Evolutionary conservation across 2,888 invertebrate species (phyloP).

Genomic region (Argynnis bischoffii): DNA sequence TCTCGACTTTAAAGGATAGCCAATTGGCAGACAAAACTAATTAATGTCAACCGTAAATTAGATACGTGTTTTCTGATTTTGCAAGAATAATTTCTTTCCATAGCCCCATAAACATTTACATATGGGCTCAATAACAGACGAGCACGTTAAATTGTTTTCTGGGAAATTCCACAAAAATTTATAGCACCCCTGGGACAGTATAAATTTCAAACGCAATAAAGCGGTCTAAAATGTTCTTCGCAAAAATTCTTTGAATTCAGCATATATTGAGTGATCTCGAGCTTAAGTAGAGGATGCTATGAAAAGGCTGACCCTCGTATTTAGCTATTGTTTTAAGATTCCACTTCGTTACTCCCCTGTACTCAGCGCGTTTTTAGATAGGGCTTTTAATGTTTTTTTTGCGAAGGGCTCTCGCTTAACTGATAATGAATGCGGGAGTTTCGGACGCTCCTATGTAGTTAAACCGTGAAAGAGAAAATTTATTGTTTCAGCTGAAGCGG

Average conservation of each 20-base stretch:
- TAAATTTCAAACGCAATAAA: conserved; percentile 73
- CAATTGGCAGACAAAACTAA: conserved; percentile 50
- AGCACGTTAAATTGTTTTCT: conserved; percentile 51
- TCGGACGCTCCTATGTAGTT: conserved; percentile 56
- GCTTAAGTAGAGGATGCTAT: conserved; percentile 67
- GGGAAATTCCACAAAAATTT: conserved; percentile 61
- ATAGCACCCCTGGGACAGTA: conserved; percentile 61
- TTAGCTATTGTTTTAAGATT: conserved; percentile 82
- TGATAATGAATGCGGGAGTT: conserved; percentile 73
- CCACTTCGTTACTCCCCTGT: conserved; percentile 79
- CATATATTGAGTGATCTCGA: conserved; percentile 75
- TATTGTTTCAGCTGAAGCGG: conserved; percentile 70
- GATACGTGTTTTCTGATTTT: conserved; percentile 42
- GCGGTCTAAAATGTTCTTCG: conserved; percentile 61
- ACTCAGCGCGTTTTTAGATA: conserved; percentile 65
- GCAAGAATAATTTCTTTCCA: conserved; percentile 34
- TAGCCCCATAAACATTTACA: conserved; percentile 29
- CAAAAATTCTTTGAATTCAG: conserved; percentile 77
- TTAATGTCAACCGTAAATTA: conserved; percentile 59
- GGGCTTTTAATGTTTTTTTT: conserved; percentile 71
- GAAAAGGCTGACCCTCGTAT: conserved; percentile 70
- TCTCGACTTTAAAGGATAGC: conserved; percentile 59
- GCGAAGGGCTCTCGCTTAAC: conserved; percentile 72
- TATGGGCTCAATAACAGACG: conserved; percentile 38
- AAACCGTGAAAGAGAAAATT: conserved; percentile 69